Conservation (phyloP, 1,140 invertebrate genomes). For the Drosophila suzukii region DNA sequence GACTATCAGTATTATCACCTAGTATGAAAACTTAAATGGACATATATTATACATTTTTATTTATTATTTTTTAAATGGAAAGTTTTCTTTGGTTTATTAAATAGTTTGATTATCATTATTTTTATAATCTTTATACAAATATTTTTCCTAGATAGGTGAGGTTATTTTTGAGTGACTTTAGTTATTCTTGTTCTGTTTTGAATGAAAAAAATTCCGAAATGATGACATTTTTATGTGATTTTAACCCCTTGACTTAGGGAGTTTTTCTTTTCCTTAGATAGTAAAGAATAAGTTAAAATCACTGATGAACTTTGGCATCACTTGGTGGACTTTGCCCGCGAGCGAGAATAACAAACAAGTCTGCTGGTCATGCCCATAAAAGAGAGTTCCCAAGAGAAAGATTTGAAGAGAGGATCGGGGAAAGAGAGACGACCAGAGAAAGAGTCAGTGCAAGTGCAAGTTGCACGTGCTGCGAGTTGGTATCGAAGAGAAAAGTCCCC, state of each 20-base stretch:
- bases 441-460: conserved; percentile 24
- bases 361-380: conserved; percentile 34
- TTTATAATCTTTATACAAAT: too few species aligned
- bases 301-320: conserved; percentile 27
- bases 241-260: not conserved
- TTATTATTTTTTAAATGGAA: too few species aligned
- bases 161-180: too few species aligned
- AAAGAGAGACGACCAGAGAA: not conserved
- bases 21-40: too few species aligned
- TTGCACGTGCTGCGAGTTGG: conserved; percentile 37
- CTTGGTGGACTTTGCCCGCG: conserved; percentile 30
- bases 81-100: too few species aligned
- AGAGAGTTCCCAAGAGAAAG: conserved; percentile 24
- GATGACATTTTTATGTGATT: too few species aligned
- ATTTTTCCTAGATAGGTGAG: too few species aligned
- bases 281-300: not conserved
- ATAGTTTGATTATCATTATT: too few species aligned
- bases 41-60: too few species aligned
- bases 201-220: too few species aligned
- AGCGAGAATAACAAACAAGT: conserved; percentile 38
- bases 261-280: not conserved
- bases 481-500: not conserved
- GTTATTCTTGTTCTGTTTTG: too few species aligned
- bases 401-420: conserved; percentile 7
- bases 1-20: too few species aligned